These are phyloP conservation scores for Diarsia brunnea DNA, from an alignment of 2,888 invertebrate species.

Conservation along the genomic window DNA sequence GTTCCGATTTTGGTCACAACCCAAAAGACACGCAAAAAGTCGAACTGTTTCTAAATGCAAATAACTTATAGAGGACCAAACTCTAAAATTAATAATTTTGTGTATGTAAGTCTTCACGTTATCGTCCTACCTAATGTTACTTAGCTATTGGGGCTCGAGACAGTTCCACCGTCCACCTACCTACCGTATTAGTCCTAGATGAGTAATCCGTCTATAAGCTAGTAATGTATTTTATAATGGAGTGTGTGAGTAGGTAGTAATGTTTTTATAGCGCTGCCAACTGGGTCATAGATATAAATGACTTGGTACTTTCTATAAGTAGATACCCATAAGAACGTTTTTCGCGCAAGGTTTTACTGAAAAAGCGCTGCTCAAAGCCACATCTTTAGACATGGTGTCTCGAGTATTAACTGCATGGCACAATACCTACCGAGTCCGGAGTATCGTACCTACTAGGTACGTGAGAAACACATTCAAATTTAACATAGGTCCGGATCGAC, in stretches of 20 bases:
- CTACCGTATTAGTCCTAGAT: background rate
- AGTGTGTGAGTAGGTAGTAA: constrained; percentile 4
- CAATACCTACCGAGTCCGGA: background rate
- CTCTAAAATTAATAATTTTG: constrained; percentile 3
- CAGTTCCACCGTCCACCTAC: background rate
- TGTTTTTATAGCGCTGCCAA: constrained; percentile 36
- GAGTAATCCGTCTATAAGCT: constrained; percentile 1
- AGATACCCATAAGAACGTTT: background rate
- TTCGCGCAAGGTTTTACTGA: background rate
- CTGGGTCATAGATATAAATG: constrained; percentile 42
- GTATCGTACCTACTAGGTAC: background rate
- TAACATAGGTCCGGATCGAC: background rate
- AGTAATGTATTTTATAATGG: background rate
- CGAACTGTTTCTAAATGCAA: background rate
- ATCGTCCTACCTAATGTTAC: background rate
- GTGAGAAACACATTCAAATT: background rate
- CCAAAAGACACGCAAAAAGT: constrained; percentile 2
- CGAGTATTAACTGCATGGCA: background rate
- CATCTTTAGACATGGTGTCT: background rate
- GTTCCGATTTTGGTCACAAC: background rate
- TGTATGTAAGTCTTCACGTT: background rate
- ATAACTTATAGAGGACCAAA: background rate
- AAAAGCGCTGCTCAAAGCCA: background rate
- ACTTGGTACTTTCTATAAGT: background rate
- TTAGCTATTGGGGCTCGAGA: background rate